phyloP scores from a whole-genome alignment of 1,140 invertebrate species.

The Drosophila neocordata region DNA sequence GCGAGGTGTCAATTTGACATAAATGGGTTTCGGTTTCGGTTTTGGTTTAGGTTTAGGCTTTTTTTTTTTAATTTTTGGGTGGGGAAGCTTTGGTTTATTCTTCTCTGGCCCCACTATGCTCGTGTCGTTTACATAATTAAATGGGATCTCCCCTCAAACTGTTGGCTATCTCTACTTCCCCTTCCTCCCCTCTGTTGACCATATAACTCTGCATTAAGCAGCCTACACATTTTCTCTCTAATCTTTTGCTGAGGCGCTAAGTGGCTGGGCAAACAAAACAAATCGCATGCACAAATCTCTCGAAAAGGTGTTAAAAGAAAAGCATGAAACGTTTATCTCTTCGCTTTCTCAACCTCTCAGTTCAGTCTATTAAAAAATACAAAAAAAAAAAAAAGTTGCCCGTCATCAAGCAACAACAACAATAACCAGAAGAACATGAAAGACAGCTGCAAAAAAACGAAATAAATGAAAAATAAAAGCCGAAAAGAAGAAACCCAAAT shows the following conservation, averaged over 20 bases:
- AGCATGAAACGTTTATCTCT: constrained; percentile 70
- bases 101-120: constrained; percentile 15
- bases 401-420: background rate
- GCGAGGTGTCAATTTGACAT: constrained; percentile 78
- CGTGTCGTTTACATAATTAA: constrained; percentile 79
- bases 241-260: constrained; percentile 74
- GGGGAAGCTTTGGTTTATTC: constrained; percentile 2
- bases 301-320: constrained; percentile 79
- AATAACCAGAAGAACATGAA: background rate
- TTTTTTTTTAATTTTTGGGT: background rate
- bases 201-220: background rate
- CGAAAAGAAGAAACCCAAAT: constrained; percentile 31
- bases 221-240: constrained; percentile 47
- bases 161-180: too few relatives aligned
- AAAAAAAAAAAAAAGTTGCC: constrained; percentile 15
- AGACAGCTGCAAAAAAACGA: constrained; percentile 53
- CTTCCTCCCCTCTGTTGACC: background rate
- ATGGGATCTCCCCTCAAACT: constrained; percentile 35
- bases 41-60: constrained; percentile 5
- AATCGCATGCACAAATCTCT: constrained; percentile 75
- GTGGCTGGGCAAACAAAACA: constrained; percentile 68
- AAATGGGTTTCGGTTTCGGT: constrained; percentile 60
- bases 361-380: constrained; percentile 50
- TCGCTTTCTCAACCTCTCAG: constrained; percentile 29
- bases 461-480: background rate